These are phyloP conservation scores for Gortyna flavago DNA, from an alignment of 2,888 invertebrate genomes.

Conservation along the genomic window DNA sequence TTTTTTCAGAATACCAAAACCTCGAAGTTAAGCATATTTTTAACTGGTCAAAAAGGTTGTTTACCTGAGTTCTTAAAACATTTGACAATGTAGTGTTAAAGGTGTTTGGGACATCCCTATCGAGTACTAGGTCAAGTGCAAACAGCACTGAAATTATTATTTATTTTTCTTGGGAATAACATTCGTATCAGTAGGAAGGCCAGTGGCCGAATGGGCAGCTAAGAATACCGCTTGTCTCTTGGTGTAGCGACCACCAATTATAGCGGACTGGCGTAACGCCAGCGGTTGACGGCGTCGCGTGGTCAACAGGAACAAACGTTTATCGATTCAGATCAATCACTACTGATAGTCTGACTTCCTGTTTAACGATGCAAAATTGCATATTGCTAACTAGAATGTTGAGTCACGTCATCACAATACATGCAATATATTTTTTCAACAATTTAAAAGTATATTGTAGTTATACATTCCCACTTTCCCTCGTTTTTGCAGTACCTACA, in stretches of 20 bases:
- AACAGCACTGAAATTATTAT: slow-evolving; percentile 78
- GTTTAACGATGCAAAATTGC: slow-evolving; percentile 19
- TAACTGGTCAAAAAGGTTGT: slow-evolving; percentile 71
- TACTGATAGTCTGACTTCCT: slow-evolving; percentile 66
- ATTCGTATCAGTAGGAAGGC: slow-evolving; percentile 81
- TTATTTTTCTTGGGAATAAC: slow-evolving; percentile 78
- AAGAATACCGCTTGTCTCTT: slow-evolving; percentile 92
- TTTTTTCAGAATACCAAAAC: slow-evolving; percentile 12
- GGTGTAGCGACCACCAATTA: slow-evolving; percentile 94
- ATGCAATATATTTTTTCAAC: not conserved
- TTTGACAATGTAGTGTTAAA: not conserved
- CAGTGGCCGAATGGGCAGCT: slow-evolving; percentile 89
- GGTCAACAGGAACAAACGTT: slow-evolving; percentile 83
- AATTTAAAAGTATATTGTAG: slow-evolving; percentile 2
- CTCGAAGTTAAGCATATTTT: slow-evolving; percentile 33
- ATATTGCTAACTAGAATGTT: not conserved
- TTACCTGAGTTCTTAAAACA: slow-evolving; percentile 68
- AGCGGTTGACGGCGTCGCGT: slow-evolving; percentile 87
- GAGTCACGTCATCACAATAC: too few relatives aligned
- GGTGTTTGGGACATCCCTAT: slow-evolving; percentile 66
- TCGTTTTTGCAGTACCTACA: slow-evolving; percentile 19
- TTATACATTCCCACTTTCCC: slow-evolving; percentile 39
- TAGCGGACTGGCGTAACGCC: slow-evolving; percentile 95
- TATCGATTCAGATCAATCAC: slow-evolving; percentile 84
- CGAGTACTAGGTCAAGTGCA: slow-evolving; percentile 88